Conservation (phyloP, 2,888 invertebrate genomes). For the Hyles lineata region DNA sequence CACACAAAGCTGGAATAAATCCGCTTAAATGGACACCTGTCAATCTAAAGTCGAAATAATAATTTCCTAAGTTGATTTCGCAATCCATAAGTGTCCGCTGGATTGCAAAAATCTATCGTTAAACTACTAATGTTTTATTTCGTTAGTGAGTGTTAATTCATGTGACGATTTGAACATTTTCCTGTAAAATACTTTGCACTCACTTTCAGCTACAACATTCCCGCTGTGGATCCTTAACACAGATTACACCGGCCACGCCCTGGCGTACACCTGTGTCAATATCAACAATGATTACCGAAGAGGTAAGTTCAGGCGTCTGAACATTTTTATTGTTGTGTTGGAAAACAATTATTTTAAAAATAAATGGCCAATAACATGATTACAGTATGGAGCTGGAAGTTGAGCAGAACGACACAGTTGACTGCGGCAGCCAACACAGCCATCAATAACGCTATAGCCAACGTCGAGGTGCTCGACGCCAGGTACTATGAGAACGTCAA, state of each 20-base stretch:
- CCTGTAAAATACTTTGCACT: background rate
- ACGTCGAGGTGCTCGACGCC: conserved; percentile 54
- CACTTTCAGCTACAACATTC: conserved; percentile 49
- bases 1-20: no score
- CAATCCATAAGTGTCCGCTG: no score
- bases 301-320: conserved; percentile 46
- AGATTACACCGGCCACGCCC: conserved; percentile 85
- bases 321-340: background rate
- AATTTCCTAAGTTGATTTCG: no score
- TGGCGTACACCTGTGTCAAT: conserved; percentile 86
- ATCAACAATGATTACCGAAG: conserved; percentile 46
- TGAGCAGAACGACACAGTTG: conserved; percentile 58
- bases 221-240: conserved; percentile 73
- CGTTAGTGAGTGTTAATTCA: no score
- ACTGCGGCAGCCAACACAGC: conserved; percentile 43
- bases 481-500: conserved; percentile 56
- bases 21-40: no score
- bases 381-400: conserved; percentile 71
- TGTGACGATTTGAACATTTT: no score
- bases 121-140: no score
- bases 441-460: conserved; percentile 54
- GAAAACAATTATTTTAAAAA: background rate
- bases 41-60: background rate
- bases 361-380: background rate
- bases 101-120: no score